These are phyloP conservation scores for Montipora efflorescens DNA, from an alignment of 64 coral and sea anemone species.

Conservation along the genomic window DNA sequence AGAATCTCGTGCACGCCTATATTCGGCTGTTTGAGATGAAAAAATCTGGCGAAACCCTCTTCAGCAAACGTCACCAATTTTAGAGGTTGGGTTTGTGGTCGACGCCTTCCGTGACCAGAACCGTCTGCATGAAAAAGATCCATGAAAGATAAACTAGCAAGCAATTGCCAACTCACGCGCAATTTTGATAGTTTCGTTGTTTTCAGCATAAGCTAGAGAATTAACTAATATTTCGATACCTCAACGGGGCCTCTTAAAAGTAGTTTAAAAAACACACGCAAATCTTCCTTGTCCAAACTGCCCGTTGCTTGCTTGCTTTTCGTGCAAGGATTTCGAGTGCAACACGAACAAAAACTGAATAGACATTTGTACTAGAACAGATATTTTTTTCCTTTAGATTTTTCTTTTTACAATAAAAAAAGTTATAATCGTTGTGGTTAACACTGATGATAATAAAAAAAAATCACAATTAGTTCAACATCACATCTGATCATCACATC, in stretches of 20 bases:
- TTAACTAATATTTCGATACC: background rate
- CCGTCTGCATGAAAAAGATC: background rate
- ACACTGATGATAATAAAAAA: too few relatives aligned
- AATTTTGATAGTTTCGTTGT: background rate
- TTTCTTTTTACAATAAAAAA: background rate
- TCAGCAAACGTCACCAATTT: background rate
- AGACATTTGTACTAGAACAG: background rate
- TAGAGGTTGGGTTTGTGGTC: background rate
- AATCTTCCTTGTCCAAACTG: background rate
- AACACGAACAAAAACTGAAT: background rate
- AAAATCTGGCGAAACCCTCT: background rate
- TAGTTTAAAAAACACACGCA: background rate
- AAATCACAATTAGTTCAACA: too few relatives aligned
- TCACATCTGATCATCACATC: too few relatives aligned
- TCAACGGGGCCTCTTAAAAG: background rate
- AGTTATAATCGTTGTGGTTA: too few relatives aligned
- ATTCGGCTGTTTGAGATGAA: background rate
- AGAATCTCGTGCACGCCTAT: background rate
- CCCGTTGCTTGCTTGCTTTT: background rate
- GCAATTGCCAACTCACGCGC: constrained; percentile 2
- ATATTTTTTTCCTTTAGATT: background rate
- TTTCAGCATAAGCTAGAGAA: background rate
- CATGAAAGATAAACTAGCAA: background rate
- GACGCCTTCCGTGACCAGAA: constrained; percentile 19
- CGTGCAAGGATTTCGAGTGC: background rate